Evolutionary conservation across 2,797 vertebrate species (phyloP).

Genomic region (Platalea minor): DNA sequence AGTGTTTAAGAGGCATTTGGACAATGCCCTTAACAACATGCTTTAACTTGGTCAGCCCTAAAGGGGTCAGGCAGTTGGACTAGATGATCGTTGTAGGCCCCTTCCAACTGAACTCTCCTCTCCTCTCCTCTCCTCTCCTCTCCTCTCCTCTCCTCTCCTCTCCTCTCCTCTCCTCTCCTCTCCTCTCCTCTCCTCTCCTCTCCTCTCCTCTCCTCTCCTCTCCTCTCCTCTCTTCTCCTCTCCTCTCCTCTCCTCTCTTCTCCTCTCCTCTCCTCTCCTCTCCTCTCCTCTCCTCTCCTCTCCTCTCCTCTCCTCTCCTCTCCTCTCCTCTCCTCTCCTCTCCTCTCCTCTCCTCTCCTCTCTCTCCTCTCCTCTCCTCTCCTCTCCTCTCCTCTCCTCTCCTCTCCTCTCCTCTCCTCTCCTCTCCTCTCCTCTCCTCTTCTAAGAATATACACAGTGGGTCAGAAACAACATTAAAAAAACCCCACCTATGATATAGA

Average conservation of each 20-base stretch:
- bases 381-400: no score
- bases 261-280: neutral
- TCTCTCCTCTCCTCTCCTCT: neutral
- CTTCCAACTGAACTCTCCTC: neutral
- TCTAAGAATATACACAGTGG: neutral
- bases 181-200: no score
- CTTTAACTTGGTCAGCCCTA: neutral
- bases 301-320: no score
- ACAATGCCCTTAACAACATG: neutral
- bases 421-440: neutral
- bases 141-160: neutral
- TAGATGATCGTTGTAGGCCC: neutral
- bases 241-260: neutral
- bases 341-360: neutral
- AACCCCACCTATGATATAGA: neutral
- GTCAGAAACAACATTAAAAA: neutral
- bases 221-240: no score
- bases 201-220: no score
- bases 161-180: neutral
- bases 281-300: no score
- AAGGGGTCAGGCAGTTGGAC: neutral
- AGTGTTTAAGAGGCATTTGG: neutral
- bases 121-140: neutral
- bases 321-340: neutral
- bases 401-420: no score